Percentiles rank a stretch among this genome's conserved stretches.
Evolutionary conservation across 2,113 vertebrate species (phyloP).

Genomic region (Myotis brandtii): DNA sequence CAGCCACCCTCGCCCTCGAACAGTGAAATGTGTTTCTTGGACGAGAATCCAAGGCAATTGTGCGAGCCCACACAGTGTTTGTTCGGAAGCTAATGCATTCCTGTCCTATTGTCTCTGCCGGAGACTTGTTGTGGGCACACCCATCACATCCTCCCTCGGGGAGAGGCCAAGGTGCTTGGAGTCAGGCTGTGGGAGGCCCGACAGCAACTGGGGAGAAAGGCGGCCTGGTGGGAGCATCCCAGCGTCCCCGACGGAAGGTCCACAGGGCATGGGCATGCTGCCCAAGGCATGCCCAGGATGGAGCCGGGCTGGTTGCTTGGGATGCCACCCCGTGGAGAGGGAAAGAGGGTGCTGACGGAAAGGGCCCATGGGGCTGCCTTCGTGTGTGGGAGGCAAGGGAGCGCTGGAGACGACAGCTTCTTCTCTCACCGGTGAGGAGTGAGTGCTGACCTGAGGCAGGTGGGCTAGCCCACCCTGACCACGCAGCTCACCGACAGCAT

Average conservation of each 20-base stretch:
- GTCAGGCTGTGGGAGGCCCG: constrained; percentile 39
- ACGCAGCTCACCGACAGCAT: not conserved
- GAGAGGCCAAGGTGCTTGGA: constrained; percentile 71
- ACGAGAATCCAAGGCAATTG: constrained; percentile 75
- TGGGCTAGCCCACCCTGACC: not conserved
- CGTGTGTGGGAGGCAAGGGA: not conserved
- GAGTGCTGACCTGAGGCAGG: not conserved
- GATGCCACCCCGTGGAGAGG: constrained; percentile 27
- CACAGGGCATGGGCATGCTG: not conserved
- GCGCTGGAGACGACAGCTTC: not conserved
- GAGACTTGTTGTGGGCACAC: constrained; percentile 80
- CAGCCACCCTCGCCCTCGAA: constrained; percentile 61
- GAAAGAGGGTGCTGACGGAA: not conserved
- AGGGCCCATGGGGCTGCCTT: not conserved
- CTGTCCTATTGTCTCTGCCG: constrained; percentile 78
- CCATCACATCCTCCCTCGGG: constrained; percentile 80
- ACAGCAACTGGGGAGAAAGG: constrained; percentile 15
- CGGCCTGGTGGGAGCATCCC: not conserved
- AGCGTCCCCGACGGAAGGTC: not conserved
- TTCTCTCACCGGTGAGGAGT: not conserved
- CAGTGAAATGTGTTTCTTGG: constrained; percentile 79
- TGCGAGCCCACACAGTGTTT: constrained; percentile 78
- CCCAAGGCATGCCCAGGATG: constrained; percentile 51
- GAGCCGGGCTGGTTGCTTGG: constrained; percentile 18
- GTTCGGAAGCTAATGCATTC: constrained; percentile 81